Evolutionary conservation across 2,797 vertebrate species (phyloP).

Genomic region (Liparis tanakae): DNA sequence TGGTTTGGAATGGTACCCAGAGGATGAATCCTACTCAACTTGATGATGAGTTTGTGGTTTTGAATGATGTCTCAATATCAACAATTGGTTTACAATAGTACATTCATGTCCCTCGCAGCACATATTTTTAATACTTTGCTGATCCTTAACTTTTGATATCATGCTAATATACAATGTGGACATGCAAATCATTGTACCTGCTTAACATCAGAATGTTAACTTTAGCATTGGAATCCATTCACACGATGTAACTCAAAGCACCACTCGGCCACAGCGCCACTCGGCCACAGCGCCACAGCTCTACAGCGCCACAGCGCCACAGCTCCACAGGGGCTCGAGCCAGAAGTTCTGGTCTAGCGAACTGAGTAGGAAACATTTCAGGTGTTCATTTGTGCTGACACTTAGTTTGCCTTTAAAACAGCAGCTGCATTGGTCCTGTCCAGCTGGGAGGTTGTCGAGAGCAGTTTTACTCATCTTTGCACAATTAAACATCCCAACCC

Average conservation of each 20-base stretch:
- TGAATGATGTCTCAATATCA: background rate
- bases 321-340: background rate
- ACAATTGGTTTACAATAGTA: background rate
- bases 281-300: background rate
- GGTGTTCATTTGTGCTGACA: constrained; percentile 48
- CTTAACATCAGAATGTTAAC: background rate
- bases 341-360: background rate
- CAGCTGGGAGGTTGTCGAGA: constrained; percentile 63
- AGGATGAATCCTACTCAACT: background rate
- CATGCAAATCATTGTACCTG: background rate
- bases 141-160: background rate
- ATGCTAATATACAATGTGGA: background rate
- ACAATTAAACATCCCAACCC: constrained; percentile 53
- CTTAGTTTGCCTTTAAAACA: constrained; percentile 37
- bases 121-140: background rate
- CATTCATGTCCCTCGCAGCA: background rate
- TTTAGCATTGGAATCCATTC: background rate
- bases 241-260: background rate
- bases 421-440: constrained; percentile 52
- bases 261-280: background rate
- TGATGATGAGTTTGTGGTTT: background rate
- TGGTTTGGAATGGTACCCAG: background rate
- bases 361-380: constrained; percentile 33
- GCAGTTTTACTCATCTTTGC: constrained; percentile 55
- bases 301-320: background rate